These are phyloP conservation scores for Dilophus febrilis DNA, from an alignment of 2,888 invertebrate species.

Conservation along the genomic window DNA sequence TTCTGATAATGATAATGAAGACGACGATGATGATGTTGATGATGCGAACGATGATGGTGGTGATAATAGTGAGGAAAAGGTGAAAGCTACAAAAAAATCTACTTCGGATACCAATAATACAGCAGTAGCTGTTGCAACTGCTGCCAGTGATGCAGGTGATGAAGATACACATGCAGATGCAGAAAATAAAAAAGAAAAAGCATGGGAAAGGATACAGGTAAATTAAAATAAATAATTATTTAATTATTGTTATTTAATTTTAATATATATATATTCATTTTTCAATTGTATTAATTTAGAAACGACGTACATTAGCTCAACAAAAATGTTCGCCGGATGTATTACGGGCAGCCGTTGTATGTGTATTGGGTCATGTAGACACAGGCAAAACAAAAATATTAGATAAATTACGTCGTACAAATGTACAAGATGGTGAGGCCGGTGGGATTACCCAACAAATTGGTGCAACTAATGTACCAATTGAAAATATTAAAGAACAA, in stretches of 20 bases:
- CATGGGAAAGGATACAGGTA: slow-evolving; percentile 44
- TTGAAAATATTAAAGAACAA: slow-evolving; percentile 87
- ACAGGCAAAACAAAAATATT: slow-evolving; percentile 99
- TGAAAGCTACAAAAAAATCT: too few species aligned
- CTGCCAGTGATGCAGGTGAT: slow-evolving; percentile 17
- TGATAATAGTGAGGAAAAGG: slow-evolving; percentile 34
- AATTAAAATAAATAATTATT: neutral
- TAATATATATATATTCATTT: neutral
- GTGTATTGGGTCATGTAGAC: slow-evolving; percentile 97
- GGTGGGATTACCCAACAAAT: slow-evolving; percentile 99
- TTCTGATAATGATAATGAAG: slow-evolving; percentile 23
- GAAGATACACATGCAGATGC: slow-evolving; percentile 43
- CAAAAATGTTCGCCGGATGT: slow-evolving; percentile 45
- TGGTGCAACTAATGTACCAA: slow-evolving; percentile 97
- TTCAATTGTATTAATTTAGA: slow-evolving; percentile 31
- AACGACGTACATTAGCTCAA: slow-evolving; percentile 50
- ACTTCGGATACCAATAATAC: too few species aligned
- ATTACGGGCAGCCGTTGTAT: slow-evolving; percentile 90
- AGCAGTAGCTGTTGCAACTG: too few species aligned
- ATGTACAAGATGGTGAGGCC: slow-evolving; percentile 91
- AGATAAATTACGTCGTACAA: slow-evolving; percentile 80
- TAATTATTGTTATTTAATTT: neutral
- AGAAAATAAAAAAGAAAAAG: slow-evolving; percentile 54
- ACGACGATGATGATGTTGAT: slow-evolving; percentile 30
- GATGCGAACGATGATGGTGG: slow-evolving; percentile 37